Base-by-base conservation (phyloP, 2,888 invertebrate species). In the Patella depressa region DNA sequence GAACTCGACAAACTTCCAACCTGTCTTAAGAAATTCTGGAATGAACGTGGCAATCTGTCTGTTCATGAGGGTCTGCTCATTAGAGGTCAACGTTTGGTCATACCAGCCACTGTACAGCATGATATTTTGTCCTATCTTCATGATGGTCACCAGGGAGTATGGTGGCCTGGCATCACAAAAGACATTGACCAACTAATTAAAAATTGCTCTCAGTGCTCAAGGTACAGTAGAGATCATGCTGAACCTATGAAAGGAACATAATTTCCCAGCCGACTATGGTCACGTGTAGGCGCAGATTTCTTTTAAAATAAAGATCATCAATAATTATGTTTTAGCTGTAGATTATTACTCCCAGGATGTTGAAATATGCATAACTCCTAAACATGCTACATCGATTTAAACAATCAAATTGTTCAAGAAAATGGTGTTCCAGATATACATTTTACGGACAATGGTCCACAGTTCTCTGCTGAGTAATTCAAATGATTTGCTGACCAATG, bases 381-480 rank as follows among this genome's bases (percentile, higher is more conserved):
- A 65, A 65, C n/a, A n/a, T 65, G 65, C n/a, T n/a, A 65, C 65
- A 19, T n/a, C 65, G 24, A 7, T 65, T n/a, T 19, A 19, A 3
- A 73, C 19, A 34, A 57, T 70, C 34, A 34, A 72, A 14, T 71
- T 57, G 53, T 45, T 45, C 2, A 29, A 34, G 53, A 75, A 34
- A 34, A 75, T 72, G 73, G 75, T 45, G 34, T 75, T 45, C 78
- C 78, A 29, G 54, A 75, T 14, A 19, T 55, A 59, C 17, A 76
- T 12, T 17, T 78, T 14, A 71, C 65, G 65, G 78, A 78, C 54
- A 78, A 78, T 70, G 78, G 78, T 17, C 75, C 75, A 53, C 72
- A 72, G 9, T 79, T 57, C 17, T 34, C n/a, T 17, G 24, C n/a
- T 69, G 73, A 24, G 9, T 73, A 78, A 75, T 78, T 78, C 55